A percentile compares a stretch with the other conserved stretches of the same genome.
Conservation (phyloP, 2,113 vertebrate species). For the Salvator merianae region DNA sequence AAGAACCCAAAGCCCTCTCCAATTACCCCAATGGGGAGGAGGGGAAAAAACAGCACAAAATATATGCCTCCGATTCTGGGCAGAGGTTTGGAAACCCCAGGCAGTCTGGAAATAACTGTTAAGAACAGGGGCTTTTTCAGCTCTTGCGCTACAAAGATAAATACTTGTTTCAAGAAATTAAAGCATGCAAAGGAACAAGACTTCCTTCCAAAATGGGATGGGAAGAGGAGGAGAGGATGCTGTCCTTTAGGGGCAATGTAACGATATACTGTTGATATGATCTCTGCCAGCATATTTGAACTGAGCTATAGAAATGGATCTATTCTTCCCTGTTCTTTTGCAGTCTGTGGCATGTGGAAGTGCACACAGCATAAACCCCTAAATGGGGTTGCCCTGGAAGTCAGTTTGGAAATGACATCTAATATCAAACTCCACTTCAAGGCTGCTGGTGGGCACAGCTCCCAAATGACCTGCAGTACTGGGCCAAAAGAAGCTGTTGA, state of each 20-base stretch:
- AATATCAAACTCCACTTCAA: no score
- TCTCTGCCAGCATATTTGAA: not conserved
- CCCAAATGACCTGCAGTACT: no score
- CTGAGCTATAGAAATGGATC: not conserved
- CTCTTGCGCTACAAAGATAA: rapidly evolving
- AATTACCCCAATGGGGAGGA: slow-evolving; percentile 35
- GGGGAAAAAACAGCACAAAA: not conserved
- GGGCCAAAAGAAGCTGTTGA: no score
- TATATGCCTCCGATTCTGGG: not conserved
- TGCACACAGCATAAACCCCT: no score
- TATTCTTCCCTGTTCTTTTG: no score
- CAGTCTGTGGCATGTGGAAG: no score
- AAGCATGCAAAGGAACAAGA: not conserved
- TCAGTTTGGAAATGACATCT: no score
- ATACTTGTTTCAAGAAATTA: not conserved
- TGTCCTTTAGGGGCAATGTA: no score
- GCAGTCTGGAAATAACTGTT: not conserved
- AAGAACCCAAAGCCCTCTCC: slow-evolving; percentile 28
- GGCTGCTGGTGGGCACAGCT: no score
- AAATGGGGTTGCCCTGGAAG: no score
- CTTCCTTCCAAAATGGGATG: not conserved
- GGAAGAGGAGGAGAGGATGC: no score
- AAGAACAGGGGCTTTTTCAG: slow-evolving; percentile 12
- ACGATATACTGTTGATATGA: not conserved
- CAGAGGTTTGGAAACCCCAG: not conserved